A percentile compares a stretch with the other conserved stretches of the same genome.
phyloP scores from a whole-genome alignment of 2,888 invertebrate species.

The Adelognathus sp. region DNA sequence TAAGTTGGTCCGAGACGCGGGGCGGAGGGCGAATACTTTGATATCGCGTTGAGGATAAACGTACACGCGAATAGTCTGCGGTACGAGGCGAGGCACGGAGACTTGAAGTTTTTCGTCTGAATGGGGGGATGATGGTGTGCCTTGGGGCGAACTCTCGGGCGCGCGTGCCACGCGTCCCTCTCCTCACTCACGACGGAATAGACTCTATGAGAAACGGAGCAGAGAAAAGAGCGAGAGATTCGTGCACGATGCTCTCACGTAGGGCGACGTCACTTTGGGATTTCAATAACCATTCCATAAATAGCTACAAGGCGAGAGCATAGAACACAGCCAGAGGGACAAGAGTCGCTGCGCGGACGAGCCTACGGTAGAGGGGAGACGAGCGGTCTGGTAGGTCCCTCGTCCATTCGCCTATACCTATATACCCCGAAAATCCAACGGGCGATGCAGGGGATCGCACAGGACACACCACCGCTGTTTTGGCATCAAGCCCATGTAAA shows the following conservation, averaged over 20 bases:
- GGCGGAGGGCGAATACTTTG: neutral
- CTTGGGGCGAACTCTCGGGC: conserved; percentile 1
- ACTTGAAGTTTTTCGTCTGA: neutral
- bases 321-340: conserved; percentile 12
- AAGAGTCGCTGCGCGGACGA: neutral
- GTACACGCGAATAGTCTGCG: neutral
- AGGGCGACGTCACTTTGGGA: conserved; percentile 66
- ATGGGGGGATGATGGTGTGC: no score
- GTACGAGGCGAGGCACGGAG: neutral
- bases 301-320: conserved; percentile 69
- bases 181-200: conserved; percentile 20
- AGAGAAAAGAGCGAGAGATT: neutral
- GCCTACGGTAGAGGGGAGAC: conserved; percentile 24
- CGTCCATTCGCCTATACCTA: conserved; percentile 16
- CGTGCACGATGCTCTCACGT: conserved; percentile 65
- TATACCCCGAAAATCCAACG: conserved; percentile 40
- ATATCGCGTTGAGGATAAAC: conserved; percentile 17
- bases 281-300: conserved; percentile 78
- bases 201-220: conserved; percentile 18
- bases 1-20: conserved; percentile 10
- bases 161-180: conserved; percentile 43
- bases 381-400: conserved; percentile 41
- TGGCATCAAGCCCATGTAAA: conserved; percentile 78
- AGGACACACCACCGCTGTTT: conserved; percentile 62
- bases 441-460: conserved; percentile 22